Conservation (phyloP, 2,113 vertebrate species). For the Canis aureus region DNA sequence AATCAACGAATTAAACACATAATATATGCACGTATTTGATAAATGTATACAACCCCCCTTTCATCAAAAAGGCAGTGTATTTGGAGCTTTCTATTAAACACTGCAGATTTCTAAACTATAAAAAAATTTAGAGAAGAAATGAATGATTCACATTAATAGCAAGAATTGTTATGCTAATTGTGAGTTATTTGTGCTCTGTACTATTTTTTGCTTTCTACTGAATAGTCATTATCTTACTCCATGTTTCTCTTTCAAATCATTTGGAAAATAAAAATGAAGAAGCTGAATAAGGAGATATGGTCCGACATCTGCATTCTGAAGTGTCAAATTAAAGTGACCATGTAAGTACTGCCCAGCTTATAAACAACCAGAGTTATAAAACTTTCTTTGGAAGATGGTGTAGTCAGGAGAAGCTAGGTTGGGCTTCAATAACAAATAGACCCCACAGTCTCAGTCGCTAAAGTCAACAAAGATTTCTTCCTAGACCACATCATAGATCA, state of each 20-base stretch:
- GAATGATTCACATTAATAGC: slow-evolving; percentile 80
- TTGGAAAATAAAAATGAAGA: slow-evolving; percentile 79
- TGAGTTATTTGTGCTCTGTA: slow-evolving; percentile 80
- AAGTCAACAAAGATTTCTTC: slow-evolving; percentile 25
- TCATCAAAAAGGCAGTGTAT: slow-evolving; percentile 61
- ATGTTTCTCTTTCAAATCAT: slow-evolving; percentile 76
- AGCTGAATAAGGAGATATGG: slow-evolving; percentile 73
- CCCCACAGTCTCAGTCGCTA: not conserved
- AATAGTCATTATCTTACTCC: slow-evolving; percentile 81
- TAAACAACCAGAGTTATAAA: slow-evolving; percentile 12
- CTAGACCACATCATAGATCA: not conserved
- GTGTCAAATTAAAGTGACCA: slow-evolving; percentile 67
- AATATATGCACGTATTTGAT: slow-evolving; percentile 45
- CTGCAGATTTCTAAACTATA: slow-evolving; percentile 71
- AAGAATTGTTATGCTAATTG: slow-evolving; percentile 81
- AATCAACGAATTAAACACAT: slow-evolving; percentile 65
- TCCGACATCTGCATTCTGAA: slow-evolving; percentile 67
- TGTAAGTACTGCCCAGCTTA: slow-evolving; percentile 37
- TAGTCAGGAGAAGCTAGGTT: slow-evolving; percentile 24
- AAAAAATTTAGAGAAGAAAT: slow-evolving; percentile 68
- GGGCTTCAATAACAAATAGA: slow-evolving; percentile 5
- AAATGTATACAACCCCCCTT: slow-evolving; percentile 46
- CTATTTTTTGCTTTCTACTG: slow-evolving; percentile 82
- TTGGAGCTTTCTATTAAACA: slow-evolving; percentile 70
- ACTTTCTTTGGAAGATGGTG: slow-evolving; percentile 25